Evolutionary conservation across 2,797 vertebrate genomes (phyloP).

Genomic region (Allobates femoralis): DNA sequence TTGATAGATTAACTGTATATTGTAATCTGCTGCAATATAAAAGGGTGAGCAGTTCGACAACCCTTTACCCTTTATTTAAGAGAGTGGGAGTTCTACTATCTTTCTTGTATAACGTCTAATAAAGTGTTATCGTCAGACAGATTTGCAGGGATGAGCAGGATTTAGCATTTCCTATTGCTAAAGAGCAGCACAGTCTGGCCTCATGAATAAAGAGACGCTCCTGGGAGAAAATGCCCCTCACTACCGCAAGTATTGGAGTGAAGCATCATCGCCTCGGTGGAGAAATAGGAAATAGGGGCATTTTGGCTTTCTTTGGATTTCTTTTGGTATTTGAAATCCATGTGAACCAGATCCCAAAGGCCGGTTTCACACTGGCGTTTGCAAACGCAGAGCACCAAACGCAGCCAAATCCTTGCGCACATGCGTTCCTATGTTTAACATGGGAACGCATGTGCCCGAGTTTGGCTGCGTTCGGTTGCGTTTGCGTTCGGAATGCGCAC

Average conservation of each 20-base stretch:
- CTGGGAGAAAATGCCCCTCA: no score
- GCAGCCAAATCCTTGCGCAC: no score
- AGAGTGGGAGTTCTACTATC: not conserved
- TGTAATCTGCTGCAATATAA: conserved; percentile 17
- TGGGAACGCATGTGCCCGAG: no score
- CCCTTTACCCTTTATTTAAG: not conserved
- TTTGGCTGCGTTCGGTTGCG: no score
- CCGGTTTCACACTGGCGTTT: no score
- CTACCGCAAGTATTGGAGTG: no score
- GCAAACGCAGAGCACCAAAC: no score
- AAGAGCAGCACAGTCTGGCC: not conserved
- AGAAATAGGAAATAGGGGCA: not conserved
- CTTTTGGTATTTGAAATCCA: not conserved
- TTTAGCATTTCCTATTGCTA: not conserved
- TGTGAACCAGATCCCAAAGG: not conserved
- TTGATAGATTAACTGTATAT: conserved; percentile 13
- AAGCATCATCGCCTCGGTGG: no score
- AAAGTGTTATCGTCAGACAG: not conserved
- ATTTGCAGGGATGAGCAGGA: not conserved
- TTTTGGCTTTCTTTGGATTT: not conserved
- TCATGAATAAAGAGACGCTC: no score
- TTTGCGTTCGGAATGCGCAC: no score
- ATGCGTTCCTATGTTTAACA: no score
- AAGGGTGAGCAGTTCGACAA: conserved; percentile 4
- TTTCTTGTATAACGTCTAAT: not conserved